Conservation (phyloP, 2,113 vertebrate species). For the Vanacampus margaritifer region DNA sequence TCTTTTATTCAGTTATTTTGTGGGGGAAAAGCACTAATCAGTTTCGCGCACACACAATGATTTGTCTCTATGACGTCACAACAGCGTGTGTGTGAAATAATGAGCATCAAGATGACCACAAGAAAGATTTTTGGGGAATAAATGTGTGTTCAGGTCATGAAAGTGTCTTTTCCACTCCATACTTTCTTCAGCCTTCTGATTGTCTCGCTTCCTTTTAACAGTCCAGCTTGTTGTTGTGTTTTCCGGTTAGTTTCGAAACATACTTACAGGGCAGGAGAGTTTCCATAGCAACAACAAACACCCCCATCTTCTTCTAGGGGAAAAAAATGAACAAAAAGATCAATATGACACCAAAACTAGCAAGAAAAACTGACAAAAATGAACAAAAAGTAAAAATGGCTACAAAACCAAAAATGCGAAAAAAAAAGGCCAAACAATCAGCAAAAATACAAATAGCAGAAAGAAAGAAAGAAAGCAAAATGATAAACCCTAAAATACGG, state of each 20-base stretch:
- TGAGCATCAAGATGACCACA: neutral
- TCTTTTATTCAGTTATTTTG: neutral
- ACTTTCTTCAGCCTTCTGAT: neutral
- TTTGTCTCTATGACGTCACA: neutral
- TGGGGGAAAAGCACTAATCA: neutral
- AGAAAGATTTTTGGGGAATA: neutral
- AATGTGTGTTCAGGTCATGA: neutral
- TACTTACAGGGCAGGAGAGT: neutral
- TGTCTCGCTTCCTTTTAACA: neutral
- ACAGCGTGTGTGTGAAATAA: neutral
- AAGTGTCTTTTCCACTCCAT: neutral
- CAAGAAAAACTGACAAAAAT: neutral
- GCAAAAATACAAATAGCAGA: no score
- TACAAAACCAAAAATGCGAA: no score
- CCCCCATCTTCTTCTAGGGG: no score
- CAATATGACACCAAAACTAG: no score
- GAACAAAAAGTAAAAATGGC: neutral
- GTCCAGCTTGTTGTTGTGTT: neutral
- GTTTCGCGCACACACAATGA: neutral
- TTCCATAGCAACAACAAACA: neutral
- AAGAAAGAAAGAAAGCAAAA: no score
- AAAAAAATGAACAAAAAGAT: no score
- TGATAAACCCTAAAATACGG: no score
- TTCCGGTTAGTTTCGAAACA: neutral
- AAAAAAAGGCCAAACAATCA: no score